Base-by-base conservation (phyloP, 2,113 vertebrate species). In the Axis porcinus region DNA sequence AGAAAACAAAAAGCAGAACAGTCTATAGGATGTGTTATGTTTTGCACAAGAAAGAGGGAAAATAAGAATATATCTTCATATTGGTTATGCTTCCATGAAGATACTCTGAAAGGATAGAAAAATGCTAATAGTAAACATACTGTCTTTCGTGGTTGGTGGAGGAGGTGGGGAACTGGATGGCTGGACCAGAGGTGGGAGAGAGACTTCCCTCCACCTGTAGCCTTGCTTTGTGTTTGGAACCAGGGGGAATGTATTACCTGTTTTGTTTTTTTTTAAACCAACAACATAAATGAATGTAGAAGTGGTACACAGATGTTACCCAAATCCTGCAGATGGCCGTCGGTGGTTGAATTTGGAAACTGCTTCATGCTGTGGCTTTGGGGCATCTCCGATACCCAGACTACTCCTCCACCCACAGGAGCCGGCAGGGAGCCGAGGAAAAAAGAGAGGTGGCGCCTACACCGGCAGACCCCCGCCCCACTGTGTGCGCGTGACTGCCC, bases 141-240 rank as follows among this genome's bases (percentile, higher is more conserved):
- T n/a, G 90, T 47, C 78, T 47, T 81, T 28, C 9, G 33, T 60
- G 76, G 30, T n/a, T 7, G 30, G 25, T 4, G 17, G 79, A 21
- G 17, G 78, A 52, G 13, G 0, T 14, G 17, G 40, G 25, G 28
- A 47, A 25, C 28, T 4, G 57, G 62, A 2, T 7, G 36, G 9
- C 6, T 13, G 16, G 21, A 19, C 7, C 27, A 6, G 15, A 87
- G 43, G n/a, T 27, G 5, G 47, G 16, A 74, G 45, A 92, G 54
- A 91, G 82, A 36, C 58, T 28, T 55, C 52, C 6, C 7, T 58
- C 86, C 23, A 47, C 47, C 87, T 70, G 81, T 62, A 92, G 50
- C 62, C 27, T 93, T 86, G 11, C n/a, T 86, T 91, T 94, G 74
- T 91, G 64, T 91, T 90, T 50, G 67, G 88, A 95, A 47, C 76